Evolutionary conservation across 2,797 vertebrate species (phyloP).

Genomic region (Urosaurus nigricauda): DNA sequence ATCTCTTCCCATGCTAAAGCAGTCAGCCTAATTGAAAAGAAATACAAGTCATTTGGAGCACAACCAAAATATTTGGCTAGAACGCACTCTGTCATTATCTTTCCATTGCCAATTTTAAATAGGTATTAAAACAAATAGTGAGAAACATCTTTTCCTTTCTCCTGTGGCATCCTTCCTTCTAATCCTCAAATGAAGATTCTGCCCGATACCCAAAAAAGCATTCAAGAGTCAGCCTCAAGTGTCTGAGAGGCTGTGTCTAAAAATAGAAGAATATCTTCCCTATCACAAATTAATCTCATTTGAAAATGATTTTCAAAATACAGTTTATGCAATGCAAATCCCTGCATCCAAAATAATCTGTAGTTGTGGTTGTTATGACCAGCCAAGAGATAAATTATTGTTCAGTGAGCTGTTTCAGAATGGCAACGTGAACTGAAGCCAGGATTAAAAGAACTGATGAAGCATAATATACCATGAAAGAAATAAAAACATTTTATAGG

Average conservation of each 20-base stretch:
- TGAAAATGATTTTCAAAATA: conserved; percentile 76
- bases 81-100: conserved; percentile 70
- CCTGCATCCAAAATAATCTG: conserved; percentile 70
- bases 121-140: conserved; percentile 70
- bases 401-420: conserved; percentile 73
- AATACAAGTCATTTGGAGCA: conserved; percentile 69
- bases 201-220: conserved; percentile 64
- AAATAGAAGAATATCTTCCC: conserved; percentile 73
- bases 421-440: conserved; percentile 66
- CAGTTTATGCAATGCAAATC: conserved; percentile 77
- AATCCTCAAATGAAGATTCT: conserved; percentile 72
- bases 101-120: conserved; percentile 71
- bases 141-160: conserved; percentile 68
- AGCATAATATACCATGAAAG: conserved; percentile 72
- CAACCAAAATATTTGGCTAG: conserved; percentile 68
- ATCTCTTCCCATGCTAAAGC: conserved; percentile 65
- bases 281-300: conserved; percentile 78
- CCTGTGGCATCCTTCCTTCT: conserved; percentile 34
- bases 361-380: conserved; percentile 68
- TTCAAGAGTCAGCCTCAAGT: conserved; percentile 59
- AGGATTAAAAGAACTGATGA: conserved; percentile 72
- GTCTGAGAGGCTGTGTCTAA: conserved; percentile 69
- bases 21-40: conserved; percentile 74
- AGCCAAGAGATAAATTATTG: conserved; percentile 76
- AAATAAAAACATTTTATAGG: conserved; percentile 75